Percentiles rank a stretch among this genome's conserved stretches.
Evolutionary conservation across 37 sponge, comb jelly and placozoan genomes (phyloP).

Genomic region (Agelas oroides): DNA sequence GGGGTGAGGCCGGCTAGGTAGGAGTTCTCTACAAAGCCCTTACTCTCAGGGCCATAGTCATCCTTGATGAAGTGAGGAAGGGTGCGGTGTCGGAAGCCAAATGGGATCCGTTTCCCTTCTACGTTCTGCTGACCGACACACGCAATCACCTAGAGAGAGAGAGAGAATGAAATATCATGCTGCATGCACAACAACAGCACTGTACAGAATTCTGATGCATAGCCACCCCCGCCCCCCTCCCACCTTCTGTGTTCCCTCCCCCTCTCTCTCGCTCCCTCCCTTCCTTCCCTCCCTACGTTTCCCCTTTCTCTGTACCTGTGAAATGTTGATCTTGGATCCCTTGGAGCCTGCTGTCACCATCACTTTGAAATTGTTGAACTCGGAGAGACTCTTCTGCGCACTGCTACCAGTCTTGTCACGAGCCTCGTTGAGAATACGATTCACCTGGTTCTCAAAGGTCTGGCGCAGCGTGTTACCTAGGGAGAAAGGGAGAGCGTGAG

Average conservation of each 20-base stretch:
- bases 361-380: conserved; percentile 99
- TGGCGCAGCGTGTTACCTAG: conserved; percentile 98
- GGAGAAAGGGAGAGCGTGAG: too few relatives aligned
- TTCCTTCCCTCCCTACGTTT: not conserved
- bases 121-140: conserved; percentile 99
- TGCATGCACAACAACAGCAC: not conserved
- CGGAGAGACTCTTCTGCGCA: conserved; percentile 93
- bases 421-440: conserved; percentile 96
- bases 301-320: conserved; percentile 83
- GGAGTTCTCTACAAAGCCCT: conserved; percentile 99
- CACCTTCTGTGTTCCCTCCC: not conserved
- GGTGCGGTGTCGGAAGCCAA: conserved; percentile 98
- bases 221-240: not conserved
- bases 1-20: conserved; percentile 99
- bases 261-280: too few relatives aligned
- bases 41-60: conserved; percentile 99
- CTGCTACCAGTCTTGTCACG: conserved; percentile 97
- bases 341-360: conserved; percentile 99
- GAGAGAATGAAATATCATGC: not conserved
- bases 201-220: not conserved
- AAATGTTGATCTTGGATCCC: conserved; percentile 99
- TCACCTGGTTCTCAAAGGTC: conserved; percentile 99
- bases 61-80: conserved; percentile 99
- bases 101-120: conserved; percentile 99
- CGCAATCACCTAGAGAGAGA: conserved; percentile 85